A percentile compares a stretch with the other conserved stretches of the same genome.
phyloP scores from a whole-genome alignment of 1,140 invertebrate genomes.

The Lepidurus arcticus region DNA sequence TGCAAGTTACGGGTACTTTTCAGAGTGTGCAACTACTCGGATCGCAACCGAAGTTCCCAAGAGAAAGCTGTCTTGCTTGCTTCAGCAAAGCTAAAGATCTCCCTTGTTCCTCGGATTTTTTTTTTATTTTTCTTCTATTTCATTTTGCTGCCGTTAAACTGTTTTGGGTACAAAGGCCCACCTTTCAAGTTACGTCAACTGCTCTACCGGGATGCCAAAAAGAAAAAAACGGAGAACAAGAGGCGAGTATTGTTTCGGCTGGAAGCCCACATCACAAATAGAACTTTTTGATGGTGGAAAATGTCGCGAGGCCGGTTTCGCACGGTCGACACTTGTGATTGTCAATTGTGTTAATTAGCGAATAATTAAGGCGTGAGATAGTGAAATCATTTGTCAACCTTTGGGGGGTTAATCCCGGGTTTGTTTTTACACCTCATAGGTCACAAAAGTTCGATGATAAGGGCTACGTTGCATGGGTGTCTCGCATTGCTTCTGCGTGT shows the following conservation, averaged over 20 bases:
- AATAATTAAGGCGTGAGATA: background rate
- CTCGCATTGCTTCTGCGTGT: too few species aligned
- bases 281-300: background rate
- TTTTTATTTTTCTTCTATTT: background rate
- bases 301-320: background rate
- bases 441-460: background rate
- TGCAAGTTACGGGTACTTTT: background rate
- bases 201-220: constrained; percentile 16
- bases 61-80: constrained; percentile 18
- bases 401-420: background rate
- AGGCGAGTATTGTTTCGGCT: background rate
- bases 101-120: background rate
- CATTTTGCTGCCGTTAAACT: background rate
- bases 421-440: background rate
- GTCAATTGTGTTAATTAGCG: constrained; percentile 7
- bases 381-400: background rate
- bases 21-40: constrained; percentile 18
- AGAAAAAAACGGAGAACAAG: background rate
- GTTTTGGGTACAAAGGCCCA: background rate
- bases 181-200: constrained; percentile 1
- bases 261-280: background rate
- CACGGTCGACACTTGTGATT: background rate
- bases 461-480: too few species aligned
- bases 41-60: constrained; percentile 18
- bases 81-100: background rate